Evolutionary conservation across 2,888 invertebrate species (phyloP), one percentile per base, ranked within the genome.

Genomic region (Parasteatoda lunata): DNA sequence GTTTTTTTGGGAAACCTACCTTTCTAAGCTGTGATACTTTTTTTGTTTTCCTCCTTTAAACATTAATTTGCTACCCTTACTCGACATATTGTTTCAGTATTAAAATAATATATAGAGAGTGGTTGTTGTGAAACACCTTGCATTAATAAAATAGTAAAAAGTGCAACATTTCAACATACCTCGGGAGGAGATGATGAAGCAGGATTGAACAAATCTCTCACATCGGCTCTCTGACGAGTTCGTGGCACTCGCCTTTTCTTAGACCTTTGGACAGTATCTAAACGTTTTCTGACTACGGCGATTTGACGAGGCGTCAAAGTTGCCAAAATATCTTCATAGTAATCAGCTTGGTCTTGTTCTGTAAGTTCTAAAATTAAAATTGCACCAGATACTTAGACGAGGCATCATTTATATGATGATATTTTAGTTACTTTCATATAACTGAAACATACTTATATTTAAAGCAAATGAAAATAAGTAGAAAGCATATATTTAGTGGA

Each of bases 231-330:
- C 15, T 77, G 81, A 15, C 73, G 64, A 47, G 59, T 77, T 6
- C 85, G 51, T 5, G 86, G 86, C 11, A 82, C 77, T 11, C 86
- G 47, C 15, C 77, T 65, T 47, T 87, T 87, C 69, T 82, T 82
- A 30, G 86, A 87, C 77, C 77, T 82, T 51, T 77, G 86, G 69
- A 87, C 81, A n/a, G 86, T 87, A 68, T 82, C 86, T 69, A 87
- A 81, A 1, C 82, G 15, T 48, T 77, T 81, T 64, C 82, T 87
- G 68, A 87, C 86, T 69, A 78, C 86, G 1, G 82, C 77, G 45
- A 82, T 77, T 72, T 87, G 82, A 3, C 86, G 66, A 4, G 86
- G 77, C 2, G 86, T 87, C 59, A 87, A 48, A 4, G 82, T 87
- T 49, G 86, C 72, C 65, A 87, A 6, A 9, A 82, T 59, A 69